Conservation (phyloP, 1,140 invertebrate species). For the Augochlora pura region DNA sequence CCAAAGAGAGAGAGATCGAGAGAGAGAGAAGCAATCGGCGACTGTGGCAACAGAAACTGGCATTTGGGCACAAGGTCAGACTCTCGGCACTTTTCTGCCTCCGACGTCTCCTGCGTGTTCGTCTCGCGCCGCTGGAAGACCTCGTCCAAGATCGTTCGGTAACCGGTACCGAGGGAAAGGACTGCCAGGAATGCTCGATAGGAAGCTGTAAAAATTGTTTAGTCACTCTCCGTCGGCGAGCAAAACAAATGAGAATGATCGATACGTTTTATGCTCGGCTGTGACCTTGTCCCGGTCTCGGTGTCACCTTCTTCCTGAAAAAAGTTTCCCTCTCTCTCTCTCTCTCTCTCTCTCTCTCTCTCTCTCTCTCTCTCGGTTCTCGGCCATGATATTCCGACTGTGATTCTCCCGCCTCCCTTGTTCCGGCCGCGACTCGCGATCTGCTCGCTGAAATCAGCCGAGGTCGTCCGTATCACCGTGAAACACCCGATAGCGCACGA, state of each 20-base stretch:
- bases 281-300: constrained; percentile 15
- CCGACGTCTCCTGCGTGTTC: not conserved
- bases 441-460: too few species aligned
- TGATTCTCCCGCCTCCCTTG: too few species aligned
- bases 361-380: too few species aligned
- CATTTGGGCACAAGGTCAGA: constrained; percentile 66
- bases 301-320: not conserved
- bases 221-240: not conserved
- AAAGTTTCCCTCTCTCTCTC: too few species aligned
- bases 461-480: too few species aligned
- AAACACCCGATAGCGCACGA: too few species aligned
- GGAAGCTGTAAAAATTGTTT: constrained; percentile 61
- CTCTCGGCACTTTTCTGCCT: constrained; percentile 42
- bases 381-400: too few species aligned
- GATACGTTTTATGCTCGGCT: not conserved
- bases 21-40: constrained; percentile 41
- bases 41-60: constrained; percentile 62
- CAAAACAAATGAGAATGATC: constrained; percentile 10
- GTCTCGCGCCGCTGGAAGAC: constrained; percentile 1
- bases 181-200: constrained; percentile 44
- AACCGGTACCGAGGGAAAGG: constrained; percentile 47
- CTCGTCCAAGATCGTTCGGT: constrained; percentile 45
- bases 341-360: too few species aligned
- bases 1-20: constrained; percentile 15
- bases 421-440: too few species aligned